Evolutionary conservation across 2,888 invertebrate species (phyloP).

Genomic region (Geotrupes spiniger): DNA sequence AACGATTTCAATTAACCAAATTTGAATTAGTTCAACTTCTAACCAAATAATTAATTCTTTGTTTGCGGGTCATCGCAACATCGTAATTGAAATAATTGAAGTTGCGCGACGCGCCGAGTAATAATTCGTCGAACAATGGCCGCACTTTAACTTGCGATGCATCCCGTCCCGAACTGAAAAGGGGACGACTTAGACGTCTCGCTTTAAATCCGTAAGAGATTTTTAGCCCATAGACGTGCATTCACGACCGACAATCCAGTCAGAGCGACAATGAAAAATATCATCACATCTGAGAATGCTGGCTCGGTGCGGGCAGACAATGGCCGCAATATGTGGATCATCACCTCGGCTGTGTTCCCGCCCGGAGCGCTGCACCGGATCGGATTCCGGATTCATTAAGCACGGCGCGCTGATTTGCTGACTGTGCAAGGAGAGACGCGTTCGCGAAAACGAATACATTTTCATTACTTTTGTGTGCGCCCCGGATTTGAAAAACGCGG

Average conservation of each 20-base stretch:
- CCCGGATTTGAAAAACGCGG: constrained; percentile 16
- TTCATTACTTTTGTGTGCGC: constrained; percentile 17
- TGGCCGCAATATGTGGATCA: constrained; percentile 34
- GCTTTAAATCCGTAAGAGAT: neutral
- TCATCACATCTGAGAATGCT: constrained; percentile 31
- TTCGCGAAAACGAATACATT: constrained; percentile 39
- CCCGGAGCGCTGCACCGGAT: constrained; percentile 39
- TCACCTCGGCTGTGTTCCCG: constrained; percentile 37
- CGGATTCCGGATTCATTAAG: constrained; percentile 43
- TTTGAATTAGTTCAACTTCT: too few species aligned
- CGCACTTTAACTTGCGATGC: too few species aligned
- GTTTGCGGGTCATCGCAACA: too few species aligned
- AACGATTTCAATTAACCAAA: too few species aligned
- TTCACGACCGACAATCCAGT: constrained; percentile 26
- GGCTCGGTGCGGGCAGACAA: constrained; percentile 28
- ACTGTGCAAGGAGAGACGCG: constrained; percentile 29
- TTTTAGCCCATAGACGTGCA: constrained; percentile 5
- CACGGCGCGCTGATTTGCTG: constrained; percentile 33
- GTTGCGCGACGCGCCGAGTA: too few species aligned
- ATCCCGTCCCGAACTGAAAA: too few species aligned
- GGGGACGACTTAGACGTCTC: too few species aligned
- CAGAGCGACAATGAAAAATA: constrained; percentile 24
- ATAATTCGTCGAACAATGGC: too few species aligned
- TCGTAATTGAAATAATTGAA: too few species aligned
- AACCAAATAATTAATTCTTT: too few species aligned